Evolutionary conservation across 2,113 vertebrate species (phyloP).

Genomic region (Trogon surrucura): DNA sequence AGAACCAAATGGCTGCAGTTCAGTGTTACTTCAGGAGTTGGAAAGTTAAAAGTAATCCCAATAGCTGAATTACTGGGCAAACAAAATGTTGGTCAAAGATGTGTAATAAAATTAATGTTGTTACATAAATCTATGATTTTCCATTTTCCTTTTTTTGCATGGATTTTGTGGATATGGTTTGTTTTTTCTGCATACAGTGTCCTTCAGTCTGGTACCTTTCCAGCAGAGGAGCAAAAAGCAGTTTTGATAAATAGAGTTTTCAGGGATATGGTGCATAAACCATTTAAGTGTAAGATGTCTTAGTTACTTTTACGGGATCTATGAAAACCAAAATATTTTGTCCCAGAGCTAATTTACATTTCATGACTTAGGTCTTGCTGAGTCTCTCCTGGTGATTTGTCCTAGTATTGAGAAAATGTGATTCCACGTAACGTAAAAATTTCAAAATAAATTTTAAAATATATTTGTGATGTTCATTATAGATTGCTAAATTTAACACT

Average conservation of each 20-base stretch:
- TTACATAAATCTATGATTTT: not conserved
- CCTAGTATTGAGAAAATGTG: not conserved
- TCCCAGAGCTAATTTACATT: not conserved
- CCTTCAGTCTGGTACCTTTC: not conserved
- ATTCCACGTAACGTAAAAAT: not conserved
- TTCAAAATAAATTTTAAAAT: not conserved
- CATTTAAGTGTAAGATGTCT: not conserved
- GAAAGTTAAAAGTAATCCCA: conserved; percentile 36
- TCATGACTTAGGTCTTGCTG: not conserved
- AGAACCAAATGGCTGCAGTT: conserved; percentile 49
- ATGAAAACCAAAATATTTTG: not conserved
- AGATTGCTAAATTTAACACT: too few relatives aligned
- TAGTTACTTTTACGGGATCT: conserved; percentile 2
- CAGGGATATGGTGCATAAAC: not conserved
- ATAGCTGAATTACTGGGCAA: conserved; percentile 12
- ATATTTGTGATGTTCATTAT: too few relatives aligned
- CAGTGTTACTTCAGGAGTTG: not conserved
- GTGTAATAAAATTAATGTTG: not conserved
- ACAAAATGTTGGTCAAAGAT: conserved; percentile 27
- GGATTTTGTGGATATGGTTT: not conserved
- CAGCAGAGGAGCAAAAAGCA: not conserved
- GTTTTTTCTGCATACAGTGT: not conserved
- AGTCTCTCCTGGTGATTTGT: not conserved
- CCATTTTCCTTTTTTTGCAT: not conserved
- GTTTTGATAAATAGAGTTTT: not conserved